Conservation (phyloP, 2,113 vertebrate genomes). For the Neodon shergylaensis region DNA sequence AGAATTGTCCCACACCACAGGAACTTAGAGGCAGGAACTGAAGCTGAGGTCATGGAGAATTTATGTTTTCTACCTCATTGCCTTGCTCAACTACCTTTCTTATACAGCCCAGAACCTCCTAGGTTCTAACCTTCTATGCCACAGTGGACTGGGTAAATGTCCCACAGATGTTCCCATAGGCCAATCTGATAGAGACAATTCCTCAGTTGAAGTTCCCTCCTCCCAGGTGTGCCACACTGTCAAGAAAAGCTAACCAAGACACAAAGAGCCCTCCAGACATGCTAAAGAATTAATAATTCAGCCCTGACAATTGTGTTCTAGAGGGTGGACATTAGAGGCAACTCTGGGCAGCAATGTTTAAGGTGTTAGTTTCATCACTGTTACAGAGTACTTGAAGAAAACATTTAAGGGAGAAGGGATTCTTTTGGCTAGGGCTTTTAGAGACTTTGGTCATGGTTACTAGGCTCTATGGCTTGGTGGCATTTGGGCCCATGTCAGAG, state of each 20-base stretch:
- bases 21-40: not conserved
- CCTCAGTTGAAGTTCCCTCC: not conserved
- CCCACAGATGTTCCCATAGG: not conserved
- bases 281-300: not conserved
- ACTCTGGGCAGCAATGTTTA: not conserved
- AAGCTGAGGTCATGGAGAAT: not conserved
- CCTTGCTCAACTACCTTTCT: not conserved
- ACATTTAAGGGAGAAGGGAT: not conserved
- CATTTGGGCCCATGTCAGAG: not conserved
- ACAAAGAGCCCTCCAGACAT: not conserved
- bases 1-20: too few relatives aligned
- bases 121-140: not conserved
- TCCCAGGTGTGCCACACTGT: not conserved
- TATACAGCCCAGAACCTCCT: not conserved
- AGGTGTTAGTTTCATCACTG: not conserved
- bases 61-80: not conserved
- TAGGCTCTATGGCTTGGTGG: not conserved
- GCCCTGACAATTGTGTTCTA: not conserved
- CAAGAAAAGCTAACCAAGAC: not conserved
- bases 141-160: not conserved
- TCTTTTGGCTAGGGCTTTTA: not conserved
- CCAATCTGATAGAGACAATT: not conserved
- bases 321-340: accelerated
- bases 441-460: not conserved
- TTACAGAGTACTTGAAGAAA: not conserved